Evolutionary conservation across 2,888 invertebrate species (phyloP).

Genomic region (Ectobius pallidus): DNA sequence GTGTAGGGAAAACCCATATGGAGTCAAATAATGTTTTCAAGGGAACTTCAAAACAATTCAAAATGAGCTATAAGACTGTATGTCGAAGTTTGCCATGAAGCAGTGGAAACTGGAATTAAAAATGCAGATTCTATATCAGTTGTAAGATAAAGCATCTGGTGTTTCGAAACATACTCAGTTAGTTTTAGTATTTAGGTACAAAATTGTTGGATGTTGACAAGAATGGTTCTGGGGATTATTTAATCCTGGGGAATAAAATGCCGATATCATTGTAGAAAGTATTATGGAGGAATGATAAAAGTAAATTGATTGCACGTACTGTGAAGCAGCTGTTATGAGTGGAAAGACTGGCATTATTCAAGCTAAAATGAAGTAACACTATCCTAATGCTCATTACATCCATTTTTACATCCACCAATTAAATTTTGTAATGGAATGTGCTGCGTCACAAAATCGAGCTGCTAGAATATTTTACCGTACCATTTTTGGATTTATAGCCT

Average conservation of each 20-base stretch:
- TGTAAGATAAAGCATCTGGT: not conserved
- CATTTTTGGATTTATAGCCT: not conserved
- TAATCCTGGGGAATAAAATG: not conserved
- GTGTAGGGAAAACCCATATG: not conserved
- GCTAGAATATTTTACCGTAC: not conserved
- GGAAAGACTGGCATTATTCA: not conserved
- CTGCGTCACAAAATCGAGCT: not conserved
- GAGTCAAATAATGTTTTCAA: not conserved
- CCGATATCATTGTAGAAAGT: not conserved
- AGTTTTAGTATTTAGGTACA: not conserved
- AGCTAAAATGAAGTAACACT: not conserved
- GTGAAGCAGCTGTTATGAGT: not conserved
- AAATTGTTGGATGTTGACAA: not conserved
- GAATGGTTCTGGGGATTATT: not conserved
- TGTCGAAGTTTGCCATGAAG: not conserved
- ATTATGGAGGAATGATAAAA: no score
- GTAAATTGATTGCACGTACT: no score
- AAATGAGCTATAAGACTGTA: not conserved
- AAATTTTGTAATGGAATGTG: not conserved
- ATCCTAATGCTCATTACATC: conserved; percentile 9
- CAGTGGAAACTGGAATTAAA: not conserved
- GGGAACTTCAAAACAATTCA: not conserved
- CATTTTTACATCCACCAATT: not conserved
- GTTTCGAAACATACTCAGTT: not conserved
- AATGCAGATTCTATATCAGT: not conserved